Conservation (phyloP, 1,140 invertebrate genomes). For the Rhagoletis pomonella region DNA sequence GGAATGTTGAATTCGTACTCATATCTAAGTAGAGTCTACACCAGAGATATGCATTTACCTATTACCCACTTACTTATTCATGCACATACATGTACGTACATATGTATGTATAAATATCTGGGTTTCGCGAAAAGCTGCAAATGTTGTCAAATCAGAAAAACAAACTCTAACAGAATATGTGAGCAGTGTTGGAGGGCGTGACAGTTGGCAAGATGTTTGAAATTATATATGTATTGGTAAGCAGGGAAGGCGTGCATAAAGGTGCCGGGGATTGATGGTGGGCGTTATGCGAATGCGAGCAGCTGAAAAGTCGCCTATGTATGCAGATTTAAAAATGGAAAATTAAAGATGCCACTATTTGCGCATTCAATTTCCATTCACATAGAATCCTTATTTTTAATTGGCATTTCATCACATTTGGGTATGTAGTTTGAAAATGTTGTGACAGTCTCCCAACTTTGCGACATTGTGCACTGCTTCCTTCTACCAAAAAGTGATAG, state of each 20-base stretch:
- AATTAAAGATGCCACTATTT: no score
- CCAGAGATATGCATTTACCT: no score
- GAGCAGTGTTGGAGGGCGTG: neutral
- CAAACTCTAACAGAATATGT: neutral
- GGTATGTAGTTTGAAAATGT: no score
- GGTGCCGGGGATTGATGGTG: neutral
- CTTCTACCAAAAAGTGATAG: no score
- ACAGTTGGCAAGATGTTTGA: constrained; percentile 16
- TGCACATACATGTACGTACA: neutral
- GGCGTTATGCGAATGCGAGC: neutral
- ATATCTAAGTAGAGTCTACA: no score
- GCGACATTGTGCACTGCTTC: no score
- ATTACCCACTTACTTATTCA: no score
- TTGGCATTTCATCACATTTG: no score
- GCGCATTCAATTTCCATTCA: no score
- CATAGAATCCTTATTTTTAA: no score
- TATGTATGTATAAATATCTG: neutral
- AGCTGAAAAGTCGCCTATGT: neutral
- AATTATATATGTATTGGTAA: neutral
- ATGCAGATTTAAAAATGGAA: no score
- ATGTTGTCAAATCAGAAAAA: neutral
- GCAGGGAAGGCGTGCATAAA: neutral
- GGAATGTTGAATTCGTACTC: neutral
- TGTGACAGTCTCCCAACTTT: no score
- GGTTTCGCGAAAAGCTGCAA: constrained; percentile 29